A percentile compares a stretch with the other conserved stretches of the same genome.
Evolutionary conservation across 1,140 invertebrate species (phyloP).

Genomic region (Episyrphus balteatus): DNA sequence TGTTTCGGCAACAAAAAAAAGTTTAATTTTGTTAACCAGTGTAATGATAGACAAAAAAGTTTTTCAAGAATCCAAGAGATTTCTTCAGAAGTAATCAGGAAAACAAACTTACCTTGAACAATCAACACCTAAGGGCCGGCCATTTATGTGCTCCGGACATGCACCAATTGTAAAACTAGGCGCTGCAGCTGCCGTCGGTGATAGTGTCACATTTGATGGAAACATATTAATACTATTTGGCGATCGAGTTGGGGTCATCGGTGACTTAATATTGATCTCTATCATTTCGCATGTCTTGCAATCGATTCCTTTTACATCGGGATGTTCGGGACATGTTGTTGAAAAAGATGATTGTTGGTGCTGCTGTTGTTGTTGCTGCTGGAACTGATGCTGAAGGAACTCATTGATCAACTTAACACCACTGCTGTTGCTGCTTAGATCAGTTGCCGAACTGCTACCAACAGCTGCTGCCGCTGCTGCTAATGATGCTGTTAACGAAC

Average conservation of each 20-base stretch:
- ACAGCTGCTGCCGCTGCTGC: conserved; percentile 10
- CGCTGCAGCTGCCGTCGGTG: conserved; percentile 43
- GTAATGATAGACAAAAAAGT: too few relatives aligned
- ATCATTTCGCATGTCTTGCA: conserved; percentile 32
- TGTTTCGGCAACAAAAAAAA: too few relatives aligned
- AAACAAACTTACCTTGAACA: conserved; percentile 48
- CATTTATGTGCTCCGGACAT: conserved; percentile 89
- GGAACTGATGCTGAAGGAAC: conserved; percentile 28
- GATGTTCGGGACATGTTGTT: conserved; percentile 31
- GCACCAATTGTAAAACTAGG: conserved; percentile 69
- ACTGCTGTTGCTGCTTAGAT: conserved; percentile 15
- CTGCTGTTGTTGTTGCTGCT: conserved; percentile 18
- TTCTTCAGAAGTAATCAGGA: neutral
- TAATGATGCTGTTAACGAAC: conserved; percentile 27
- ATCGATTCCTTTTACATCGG: conserved; percentile 24
- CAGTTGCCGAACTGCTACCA: conserved; percentile 7
- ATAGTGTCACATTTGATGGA: conserved; percentile 38
- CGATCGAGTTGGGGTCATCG: conserved; percentile 17
- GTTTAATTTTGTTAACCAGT: too few relatives aligned
- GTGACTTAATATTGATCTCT: conserved; percentile 11
- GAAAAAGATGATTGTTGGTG: conserved; percentile 19
- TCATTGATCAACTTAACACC: conserved; percentile 29
- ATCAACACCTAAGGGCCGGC: conserved; percentile 84
- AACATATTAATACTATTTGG: conserved; percentile 22
- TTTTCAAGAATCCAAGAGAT: too few relatives aligned